Evolutionary conservation across 2,113 vertebrate genomes (phyloP), one percentile per base, ranked within the genome.

Genomic region (Hypocryptadius cinnamomeus): DNA sequence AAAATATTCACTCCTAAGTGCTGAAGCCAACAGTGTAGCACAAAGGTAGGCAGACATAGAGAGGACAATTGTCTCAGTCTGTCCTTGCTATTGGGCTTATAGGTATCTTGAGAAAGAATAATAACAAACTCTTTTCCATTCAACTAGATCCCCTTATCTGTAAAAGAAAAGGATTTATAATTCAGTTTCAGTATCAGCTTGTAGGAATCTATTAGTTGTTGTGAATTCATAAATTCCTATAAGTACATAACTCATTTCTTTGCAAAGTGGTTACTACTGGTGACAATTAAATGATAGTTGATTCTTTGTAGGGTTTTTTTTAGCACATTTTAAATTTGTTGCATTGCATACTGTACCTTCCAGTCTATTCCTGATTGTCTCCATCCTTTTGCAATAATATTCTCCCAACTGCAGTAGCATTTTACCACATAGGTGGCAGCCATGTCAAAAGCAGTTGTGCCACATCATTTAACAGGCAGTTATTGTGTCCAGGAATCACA

Each of bases 401-500:
- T 87, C 57, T 64, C 45, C 28, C 63, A 68, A 1, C 11, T 33
- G 37, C 16, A 39, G 37, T 73, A 51, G 39, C 28, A 63, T 66
- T 73, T 39, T 54, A 44, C 16, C 51, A 66, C 70, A 76, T 82
- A 85, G 79, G 45, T 87, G 73, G 53, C 65, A 83, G 45, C 78
- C 69, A 33, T 48, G 91, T 70, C 53, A 86, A 77, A 72, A 81
- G 81, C 21, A 71, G 70, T 48, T 85, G 68, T 74, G 69, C n/a
- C 65, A 48, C 18, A 13, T 54, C 79, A 77, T 57, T 91, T 51
- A 79, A 76, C 47, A 86, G 68, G 45, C 74, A 93, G 54, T 84
- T 80, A 73, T 89, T 93, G 61, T 68, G 48, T 74, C 87, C 72
- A 93, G 82, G 65, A 94, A 93, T 79, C 79, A 64, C 35, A 93